Conservation (phyloP, 1,140 invertebrate genomes). For the Cardiocondyla obscurior region DNA sequence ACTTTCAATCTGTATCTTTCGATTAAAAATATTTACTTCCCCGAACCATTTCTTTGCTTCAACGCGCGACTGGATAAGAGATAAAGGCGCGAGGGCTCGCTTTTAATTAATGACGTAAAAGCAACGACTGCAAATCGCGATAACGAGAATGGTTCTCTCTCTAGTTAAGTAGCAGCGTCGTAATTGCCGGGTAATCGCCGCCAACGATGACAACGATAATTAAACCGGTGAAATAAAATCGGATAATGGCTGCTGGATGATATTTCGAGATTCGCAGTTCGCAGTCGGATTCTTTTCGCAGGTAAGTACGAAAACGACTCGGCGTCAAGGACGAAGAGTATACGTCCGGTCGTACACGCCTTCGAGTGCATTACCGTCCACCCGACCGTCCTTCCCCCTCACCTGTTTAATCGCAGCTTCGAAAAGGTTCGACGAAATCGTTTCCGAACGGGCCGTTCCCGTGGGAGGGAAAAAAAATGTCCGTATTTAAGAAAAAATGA, state of each 20-base stretch:
- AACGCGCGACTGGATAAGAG: not conserved
- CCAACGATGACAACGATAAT: not conserved
- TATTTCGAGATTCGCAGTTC: not conserved
- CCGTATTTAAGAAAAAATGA: not conserved
- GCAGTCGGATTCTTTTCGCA: not conserved
- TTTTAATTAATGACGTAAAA: not conserved
- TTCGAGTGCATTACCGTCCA: not conserved
- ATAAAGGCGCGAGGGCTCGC: not conserved
- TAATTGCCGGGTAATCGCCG: not conserved
- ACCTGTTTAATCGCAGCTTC: not conserved
- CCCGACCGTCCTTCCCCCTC: not conserved
- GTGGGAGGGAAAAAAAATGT: not conserved
- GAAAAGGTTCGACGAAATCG: not conserved
- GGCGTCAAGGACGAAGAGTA: too few relatives aligned
- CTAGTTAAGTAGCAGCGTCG: not conserved
- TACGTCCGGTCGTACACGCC: not conserved
- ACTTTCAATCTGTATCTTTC: not conserved
- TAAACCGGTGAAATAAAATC: not conserved
- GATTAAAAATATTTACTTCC: slow-evolving; percentile 8
- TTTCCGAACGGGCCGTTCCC: not conserved
- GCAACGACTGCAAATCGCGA: not conserved
- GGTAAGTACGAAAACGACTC: too few relatives aligned
- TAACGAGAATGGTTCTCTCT: not conserved
- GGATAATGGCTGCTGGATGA: not conserved
- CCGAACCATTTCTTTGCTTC: not conserved